A percentile compares a stretch with the other conserved stretches of the same genome.
Evolutionary conservation across 2,797 vertebrate species (phyloP).

Genomic region (Pogoniulus pusillus): DNA sequence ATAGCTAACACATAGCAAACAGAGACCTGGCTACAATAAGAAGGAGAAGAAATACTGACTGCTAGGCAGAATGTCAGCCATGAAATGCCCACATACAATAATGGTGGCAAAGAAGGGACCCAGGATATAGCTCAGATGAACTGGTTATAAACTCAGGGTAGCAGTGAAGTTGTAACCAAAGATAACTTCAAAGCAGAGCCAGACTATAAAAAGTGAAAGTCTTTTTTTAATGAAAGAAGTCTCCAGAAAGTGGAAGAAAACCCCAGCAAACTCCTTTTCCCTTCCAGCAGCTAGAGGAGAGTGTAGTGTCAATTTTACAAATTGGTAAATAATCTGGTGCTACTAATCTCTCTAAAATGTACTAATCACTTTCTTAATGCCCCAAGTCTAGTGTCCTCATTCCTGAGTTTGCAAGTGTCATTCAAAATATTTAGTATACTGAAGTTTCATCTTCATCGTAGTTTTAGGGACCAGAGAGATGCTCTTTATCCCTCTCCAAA

Average conservation of each 20-base stretch:
- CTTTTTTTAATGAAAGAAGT: not conserved
- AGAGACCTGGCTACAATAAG: not conserved
- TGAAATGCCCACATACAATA: not conserved
- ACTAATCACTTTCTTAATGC: constrained; percentile 22
- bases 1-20: not conserved
- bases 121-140: not conserved
- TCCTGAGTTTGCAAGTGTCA: not conserved
- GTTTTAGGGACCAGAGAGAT: too few species aligned
- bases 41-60: not conserved
- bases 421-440: constrained; percentile 12
- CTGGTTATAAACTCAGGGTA: not conserved
- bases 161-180: not conserved
- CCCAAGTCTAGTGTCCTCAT: not conserved
- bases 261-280: not conserved
- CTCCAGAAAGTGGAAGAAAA: not conserved
- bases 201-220: not conserved
- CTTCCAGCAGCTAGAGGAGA: constrained; percentile 56
- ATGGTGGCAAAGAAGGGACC: not conserved
- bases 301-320: constrained; percentile 54
- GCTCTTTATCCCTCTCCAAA: too few species aligned
- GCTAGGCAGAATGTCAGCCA: not conserved
- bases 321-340: constrained; percentile 19
- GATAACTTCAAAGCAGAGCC: not conserved
- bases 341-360: not conserved
- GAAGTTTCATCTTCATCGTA: not conserved